Base-by-base conservation (phyloP, 2,797 vertebrate species). In the Chloroceryle amazona region DNA sequence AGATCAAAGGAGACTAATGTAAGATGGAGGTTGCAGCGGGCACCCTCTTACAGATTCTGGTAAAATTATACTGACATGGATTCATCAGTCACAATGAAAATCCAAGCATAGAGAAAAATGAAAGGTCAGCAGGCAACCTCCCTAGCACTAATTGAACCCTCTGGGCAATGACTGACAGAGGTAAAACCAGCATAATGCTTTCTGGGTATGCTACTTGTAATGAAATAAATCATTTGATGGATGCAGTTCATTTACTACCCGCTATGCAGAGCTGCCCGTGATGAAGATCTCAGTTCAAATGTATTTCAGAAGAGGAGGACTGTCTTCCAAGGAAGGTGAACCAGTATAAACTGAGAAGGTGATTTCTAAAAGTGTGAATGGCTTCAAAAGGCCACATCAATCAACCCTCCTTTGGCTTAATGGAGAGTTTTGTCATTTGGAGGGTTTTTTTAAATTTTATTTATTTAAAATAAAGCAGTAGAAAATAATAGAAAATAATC, bases 51-150 rank as follows among this genome's bases (percentile, higher is more conserved):
- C 60, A 93, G 46, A 76, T 70, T 35, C n/a, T 47, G 10, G 25
- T 60, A 41, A 87, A 92, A 92, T 92, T 78, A 82, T 42, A 71
- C 65, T 93, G 91, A 85, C 60, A 35, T 73, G 61, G 46, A 29
- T 94, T 92, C 92, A 78, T 89, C 88, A 93, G 58, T 42, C 41
- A 78, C 67, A 80, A 67, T 58, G 72, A 89, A 97, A 94, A 96
- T 71, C 72, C 57, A 92, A 62, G 67, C 2, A 0, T 1, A 83
- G 55, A 79, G 71, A 46, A 94, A 95, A 92, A 96, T 47, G 67
- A 95, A 93, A 95, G 71, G 61, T 89, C 92, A 91, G 29, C 83
- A 94, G 86, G 42, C 89, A 89, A 72, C 57, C 33, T 71, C 65
- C n/a, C 44, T 2, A 67, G 67, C 49, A 51, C 62, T 96, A 96